These are phyloP conservation scores for Pagrus major DNA, from an alignment of 2,113 vertebrate species.

Conservation along the genomic window DNA sequence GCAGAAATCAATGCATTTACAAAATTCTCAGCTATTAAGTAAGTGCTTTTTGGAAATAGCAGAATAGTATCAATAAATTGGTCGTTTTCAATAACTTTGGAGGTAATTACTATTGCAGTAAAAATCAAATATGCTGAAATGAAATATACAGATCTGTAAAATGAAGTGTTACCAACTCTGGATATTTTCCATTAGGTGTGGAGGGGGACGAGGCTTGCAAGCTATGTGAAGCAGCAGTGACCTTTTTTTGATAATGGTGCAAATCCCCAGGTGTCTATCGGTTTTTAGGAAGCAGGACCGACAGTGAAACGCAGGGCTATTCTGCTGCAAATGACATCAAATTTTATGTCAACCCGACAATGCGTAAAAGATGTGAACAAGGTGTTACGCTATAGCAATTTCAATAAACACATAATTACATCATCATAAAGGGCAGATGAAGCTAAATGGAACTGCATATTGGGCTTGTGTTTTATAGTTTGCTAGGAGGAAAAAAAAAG, in stretches of 20 bases:
- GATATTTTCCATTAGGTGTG: not conserved
- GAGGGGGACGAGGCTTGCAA: not conserved
- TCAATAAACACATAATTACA: conserved; percentile 34
- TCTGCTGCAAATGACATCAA: conserved; percentile 5
- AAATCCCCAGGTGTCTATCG: not conserved
- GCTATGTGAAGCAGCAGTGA: not conserved
- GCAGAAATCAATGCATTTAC: no score
- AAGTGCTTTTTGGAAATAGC: no score
- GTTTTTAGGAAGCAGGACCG: not conserved
- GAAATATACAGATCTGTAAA: no score
- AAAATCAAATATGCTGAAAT: no score
- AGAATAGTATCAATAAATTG: no score
- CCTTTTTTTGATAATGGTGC: not conserved
- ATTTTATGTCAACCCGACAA: not conserved
- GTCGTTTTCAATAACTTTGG: no score
- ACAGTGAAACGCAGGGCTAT: not conserved
- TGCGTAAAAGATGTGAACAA: conserved; percentile 71
- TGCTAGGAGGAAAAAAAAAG: conserved; percentile 60
- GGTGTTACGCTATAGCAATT: conserved; percentile 54
- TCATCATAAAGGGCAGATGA: conserved; percentile 44
- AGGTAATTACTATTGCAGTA: no score
- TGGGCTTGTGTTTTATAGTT: conserved; percentile 71
- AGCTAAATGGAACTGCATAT: conserved; percentile 42
- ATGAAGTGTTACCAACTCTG: no score
- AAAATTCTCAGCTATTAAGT: no score